Percentiles rank a stretch among this genome's conserved stretches.
These are phyloP conservation scores for Gymnocheta viridis DNA, from an alignment of 2,888 invertebrate species.

Conservation along the genomic window DNA sequence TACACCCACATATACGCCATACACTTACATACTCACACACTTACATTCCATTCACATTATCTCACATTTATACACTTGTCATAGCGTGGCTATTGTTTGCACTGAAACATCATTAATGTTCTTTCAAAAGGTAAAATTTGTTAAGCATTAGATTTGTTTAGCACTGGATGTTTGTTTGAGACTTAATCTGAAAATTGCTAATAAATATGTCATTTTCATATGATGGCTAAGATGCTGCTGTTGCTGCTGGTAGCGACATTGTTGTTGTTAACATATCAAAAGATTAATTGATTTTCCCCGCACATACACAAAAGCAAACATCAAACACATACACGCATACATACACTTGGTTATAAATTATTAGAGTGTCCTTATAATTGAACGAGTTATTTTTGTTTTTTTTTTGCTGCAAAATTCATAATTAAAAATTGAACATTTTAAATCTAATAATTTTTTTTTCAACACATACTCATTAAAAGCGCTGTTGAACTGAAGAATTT, in stretches of 20 bases:
- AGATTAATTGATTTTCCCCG: constrained; percentile 65
- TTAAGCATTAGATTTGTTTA: not conserved
- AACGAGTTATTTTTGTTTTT: not conserved
- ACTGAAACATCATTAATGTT: constrained; percentile 16
- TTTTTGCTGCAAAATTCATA: not conserved
- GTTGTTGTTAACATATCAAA: constrained; percentile 40
- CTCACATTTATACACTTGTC: constrained; percentile 4
- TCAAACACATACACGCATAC: constrained; percentile 13
- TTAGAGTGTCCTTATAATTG: not conserved
- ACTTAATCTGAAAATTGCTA: constrained; percentile 13
- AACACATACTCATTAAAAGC: constrained; percentile 52
- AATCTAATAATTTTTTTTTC: not conserved
- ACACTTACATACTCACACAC: not conserved
- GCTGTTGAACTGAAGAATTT: not conserved
- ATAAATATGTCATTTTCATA: not conserved
- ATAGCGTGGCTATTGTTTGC: constrained; percentile 9
- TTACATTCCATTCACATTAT: not conserved
- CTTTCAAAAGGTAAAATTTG: constrained; percentile 4
- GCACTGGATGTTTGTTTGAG: not conserved
- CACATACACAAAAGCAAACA: constrained; percentile 47
- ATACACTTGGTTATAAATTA: not conserved
- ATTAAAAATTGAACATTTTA: constrained; percentile 12
- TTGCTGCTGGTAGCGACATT: not conserved
- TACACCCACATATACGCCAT: not conserved
- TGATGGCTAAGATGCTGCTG: not conserved